Evolutionary conservation across 2,797 vertebrate genomes (phyloP), one percentile per base, ranked within the genome.

Genomic region (Perodicticus potto): DNA sequence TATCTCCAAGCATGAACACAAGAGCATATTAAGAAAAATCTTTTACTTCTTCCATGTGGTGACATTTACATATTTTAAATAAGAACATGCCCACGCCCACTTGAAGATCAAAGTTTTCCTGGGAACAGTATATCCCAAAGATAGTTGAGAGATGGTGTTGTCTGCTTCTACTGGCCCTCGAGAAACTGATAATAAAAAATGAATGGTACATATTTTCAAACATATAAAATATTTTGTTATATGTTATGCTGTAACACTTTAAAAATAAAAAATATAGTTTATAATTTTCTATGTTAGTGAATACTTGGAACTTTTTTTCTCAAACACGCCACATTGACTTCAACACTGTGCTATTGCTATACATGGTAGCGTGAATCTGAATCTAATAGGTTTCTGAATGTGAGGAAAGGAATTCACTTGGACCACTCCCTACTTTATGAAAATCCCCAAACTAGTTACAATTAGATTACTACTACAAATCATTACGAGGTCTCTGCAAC

Each of bases 21-120:
- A 63, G 61, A 49, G 25, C 78, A 70, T n/a, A 53, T 67, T 91
- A 77, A 59, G n/a, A 83, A 89, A 83, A 83, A n/a, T 88, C 92
- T 40, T 32, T 96, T 89, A 86, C 95, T 95, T 93, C 63, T 89
- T 91, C 86, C 84, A 78, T 86, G 53, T 40, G 89, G 80, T 93
- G 59, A 61, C 80, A 89, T 73, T 89, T 78, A 83, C 70, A 83
- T 83, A 59, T 65, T 87, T 87, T 82, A 29, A 86, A 69, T 59
- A 80, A 85, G 67, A 69, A 93, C 63, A 89, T 16, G 1, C 78
- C 22, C 34, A 82, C 27, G 83, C 61, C 92, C 55, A 85, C 72
- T 34, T 74, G 40, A 86, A 49, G 57, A 65, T 43, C 49, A 32
- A 27, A 29, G n/a, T 89, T 84, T 76, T 73, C 86, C 53, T 93